phyloP scores from a whole-genome alignment of 2,797 vertebrate species.

The Tenualosa ilisha region DNA sequence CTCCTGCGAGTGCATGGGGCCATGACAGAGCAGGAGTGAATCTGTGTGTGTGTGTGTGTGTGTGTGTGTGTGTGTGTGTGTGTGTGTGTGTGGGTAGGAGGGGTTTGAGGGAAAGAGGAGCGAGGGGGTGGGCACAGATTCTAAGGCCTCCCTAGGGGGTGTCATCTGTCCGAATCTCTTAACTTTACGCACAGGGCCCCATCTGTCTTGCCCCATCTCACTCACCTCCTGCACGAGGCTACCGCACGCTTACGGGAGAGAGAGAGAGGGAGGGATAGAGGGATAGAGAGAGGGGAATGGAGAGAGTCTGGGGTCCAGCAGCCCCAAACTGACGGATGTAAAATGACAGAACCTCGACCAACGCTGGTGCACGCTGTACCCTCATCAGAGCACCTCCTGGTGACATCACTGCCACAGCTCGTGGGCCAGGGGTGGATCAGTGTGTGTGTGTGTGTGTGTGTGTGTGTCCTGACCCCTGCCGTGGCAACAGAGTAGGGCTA shows the following conservation, averaged over 20 bases:
- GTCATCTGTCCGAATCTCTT: conserved; percentile 60
- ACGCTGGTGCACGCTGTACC: conserved; percentile 44
- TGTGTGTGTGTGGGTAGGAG: background rate
- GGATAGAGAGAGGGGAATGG: background rate
- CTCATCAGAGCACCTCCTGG: conserved; percentile 41
- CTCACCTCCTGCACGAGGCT: conserved; percentile 51
- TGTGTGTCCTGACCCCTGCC: background rate
- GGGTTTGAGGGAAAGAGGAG: conserved; percentile 12
- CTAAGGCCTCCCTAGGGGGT: conserved; percentile 44
- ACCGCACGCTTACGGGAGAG: conserved; percentile 17
- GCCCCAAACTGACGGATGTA: conserved; percentile 50
- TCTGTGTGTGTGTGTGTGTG: background rate
- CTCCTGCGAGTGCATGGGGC: background rate
- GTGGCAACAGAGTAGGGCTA: background rate
- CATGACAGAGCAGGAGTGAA: background rate
- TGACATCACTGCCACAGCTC: conserved; percentile 43
- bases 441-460: background rate
- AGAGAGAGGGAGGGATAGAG: background rate
- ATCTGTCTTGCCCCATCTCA: conserved; percentile 47
- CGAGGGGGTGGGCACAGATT: conserved; percentile 41
- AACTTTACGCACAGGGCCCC: conserved; percentile 50
- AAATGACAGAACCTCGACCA: conserved; percentile 54
- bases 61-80: background rate
- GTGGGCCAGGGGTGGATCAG: background rate
- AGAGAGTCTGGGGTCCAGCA: conserved; percentile 51